phyloP scores from a whole-genome alignment of 2,888 invertebrate genomes.

The Halictus quadricinctus region DNA sequence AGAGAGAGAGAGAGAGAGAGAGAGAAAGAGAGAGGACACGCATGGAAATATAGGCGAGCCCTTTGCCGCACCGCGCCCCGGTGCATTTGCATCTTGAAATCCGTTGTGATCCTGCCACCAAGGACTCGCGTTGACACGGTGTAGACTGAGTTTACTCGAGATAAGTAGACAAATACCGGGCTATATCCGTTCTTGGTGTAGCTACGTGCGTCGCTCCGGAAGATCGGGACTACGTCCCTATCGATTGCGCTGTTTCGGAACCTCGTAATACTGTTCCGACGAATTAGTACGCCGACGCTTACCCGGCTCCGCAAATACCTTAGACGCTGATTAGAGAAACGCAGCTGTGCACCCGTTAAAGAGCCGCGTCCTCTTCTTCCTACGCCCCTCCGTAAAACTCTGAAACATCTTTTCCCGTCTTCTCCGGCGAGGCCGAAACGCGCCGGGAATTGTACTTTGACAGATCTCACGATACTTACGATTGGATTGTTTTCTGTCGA shows the following conservation, averaged over 20 bases:
- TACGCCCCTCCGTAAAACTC: not conserved
- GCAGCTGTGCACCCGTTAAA: conserved; percentile 44
- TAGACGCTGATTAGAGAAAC: conserved; percentile 54
- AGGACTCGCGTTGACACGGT: conserved; percentile 64
- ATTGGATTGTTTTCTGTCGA: too few species aligned
- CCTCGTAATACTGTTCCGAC: conserved; percentile 46
- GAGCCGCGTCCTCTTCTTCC: conserved; percentile 1
- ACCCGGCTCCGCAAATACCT: conserved; percentile 48
- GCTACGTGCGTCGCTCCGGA: conserved; percentile 53
- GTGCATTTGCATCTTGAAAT: conserved; percentile 70
- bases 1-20: not conserved
- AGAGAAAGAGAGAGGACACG: conserved; percentile 24
- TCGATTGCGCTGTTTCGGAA: conserved; percentile 55
- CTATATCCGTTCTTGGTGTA: conserved; percentile 46
- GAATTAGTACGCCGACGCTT: conserved; percentile 61
- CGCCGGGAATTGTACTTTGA: too few species aligned
- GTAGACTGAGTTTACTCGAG: conserved; percentile 68
- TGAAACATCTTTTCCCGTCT: not conserved
- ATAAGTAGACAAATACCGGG: conserved; percentile 70
- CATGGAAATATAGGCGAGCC: conserved; percentile 46
- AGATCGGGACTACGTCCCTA: conserved; percentile 49
- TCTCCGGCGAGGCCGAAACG: not conserved
- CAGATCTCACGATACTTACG: too few species aligned
- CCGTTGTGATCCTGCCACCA: conserved; percentile 63
- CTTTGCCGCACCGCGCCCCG: not conserved